Base-by-base conservation (phyloP, 2,797 vertebrate genomes). In the Silurus aristotelis region DNA sequence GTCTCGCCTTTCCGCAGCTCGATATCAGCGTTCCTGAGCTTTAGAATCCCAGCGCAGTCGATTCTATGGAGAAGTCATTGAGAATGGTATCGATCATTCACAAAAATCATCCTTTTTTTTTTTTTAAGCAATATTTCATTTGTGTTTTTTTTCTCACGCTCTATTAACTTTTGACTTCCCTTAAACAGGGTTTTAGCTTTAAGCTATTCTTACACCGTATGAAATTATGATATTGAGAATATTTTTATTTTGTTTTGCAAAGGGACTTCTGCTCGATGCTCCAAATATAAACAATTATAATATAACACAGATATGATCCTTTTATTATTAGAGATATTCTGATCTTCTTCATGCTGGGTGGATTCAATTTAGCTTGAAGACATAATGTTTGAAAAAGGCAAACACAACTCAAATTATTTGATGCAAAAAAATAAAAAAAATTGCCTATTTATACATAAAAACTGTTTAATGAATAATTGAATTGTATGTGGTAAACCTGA, bases 1-100 rank as follows among this genome's bases (percentile, higher is more conserved):
- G 98, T 99, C 95, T 99, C 98, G 0, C 98, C 98, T 90, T 99
- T 99, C 88, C 98, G 95, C 90, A 99, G 94, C 93, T 99, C 98
- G 0, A 99, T 99, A 92, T 99, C 98, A 0, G 98, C 98, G 0
- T 99, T 99, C 83, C 98, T 93, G 70, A 99, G 96, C 91, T 99
- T 99, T 93, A 99, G 93, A 93, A 99, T 99, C 85, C 98, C 98
- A 0, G 98, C 98, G 0, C 98, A 99, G 94, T 99, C 98, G 19
- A 99, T 99, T 92, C 98, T 99, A 89, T 0, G 0, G 58, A 10
- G 43, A 60, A 15, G 19, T 7, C 12, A 80, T 17, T 0, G 4
- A 70, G 27, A 56, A n/a, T 25, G 12, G 3, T 20, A n/a, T 10
- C 0, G 17, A 78, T 38, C 19, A 22, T 78, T 61, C 48, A 13